A percentile compares a stretch with the other conserved stretches of the same genome.
Evolutionary conservation across 2,113 vertebrate species (phyloP).

Genomic region (Piaya cayana): DNA sequence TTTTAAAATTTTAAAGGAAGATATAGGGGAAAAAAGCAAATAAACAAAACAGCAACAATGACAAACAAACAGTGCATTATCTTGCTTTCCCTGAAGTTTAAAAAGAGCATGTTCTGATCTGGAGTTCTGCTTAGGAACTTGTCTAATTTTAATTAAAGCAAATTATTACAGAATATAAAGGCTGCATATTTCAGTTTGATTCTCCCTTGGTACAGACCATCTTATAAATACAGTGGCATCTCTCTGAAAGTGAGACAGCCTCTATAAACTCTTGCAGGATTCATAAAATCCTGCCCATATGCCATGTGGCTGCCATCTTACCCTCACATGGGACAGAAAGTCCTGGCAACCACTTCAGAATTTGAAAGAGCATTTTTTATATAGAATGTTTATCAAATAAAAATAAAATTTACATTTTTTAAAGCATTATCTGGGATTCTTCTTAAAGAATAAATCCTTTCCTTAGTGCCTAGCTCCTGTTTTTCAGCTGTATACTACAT

Average conservation of each 20-base stretch:
- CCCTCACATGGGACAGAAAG: not conserved
- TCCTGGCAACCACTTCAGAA: slow-evolving; percentile 14
- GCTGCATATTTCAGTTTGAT: not conserved
- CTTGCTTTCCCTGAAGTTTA: not conserved
- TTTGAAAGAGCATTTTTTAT: not conserved
- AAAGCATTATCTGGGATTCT: not conserved
- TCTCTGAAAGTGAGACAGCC: slow-evolving; percentile 26
- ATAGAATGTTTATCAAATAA: not conserved
- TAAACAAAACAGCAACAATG: too few relatives aligned
- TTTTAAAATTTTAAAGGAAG: not conserved
- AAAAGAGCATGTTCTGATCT: not conserved
- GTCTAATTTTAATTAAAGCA: slow-evolving; percentile 37
- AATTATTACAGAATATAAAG: slow-evolving; percentile 5
- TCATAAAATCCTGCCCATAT: slow-evolving; percentile 27
- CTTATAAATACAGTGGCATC: slow-evolving; percentile 2
- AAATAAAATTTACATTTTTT: not conserved
- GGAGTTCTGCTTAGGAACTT: not conserved
- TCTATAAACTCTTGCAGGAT: slow-evolving; percentile 13
- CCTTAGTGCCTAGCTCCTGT: not conserved
- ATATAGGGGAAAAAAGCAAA: not conserved
- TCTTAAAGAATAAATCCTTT: not conserved
- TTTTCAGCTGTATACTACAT: not conserved
- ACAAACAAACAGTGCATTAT: not conserved
- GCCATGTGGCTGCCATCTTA: slow-evolving; percentile 46
- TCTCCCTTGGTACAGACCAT: slow-evolving; percentile 28